Conservation (phyloP, 2,797 vertebrate genomes). For the Chaetodon trifasciatus region DNA sequence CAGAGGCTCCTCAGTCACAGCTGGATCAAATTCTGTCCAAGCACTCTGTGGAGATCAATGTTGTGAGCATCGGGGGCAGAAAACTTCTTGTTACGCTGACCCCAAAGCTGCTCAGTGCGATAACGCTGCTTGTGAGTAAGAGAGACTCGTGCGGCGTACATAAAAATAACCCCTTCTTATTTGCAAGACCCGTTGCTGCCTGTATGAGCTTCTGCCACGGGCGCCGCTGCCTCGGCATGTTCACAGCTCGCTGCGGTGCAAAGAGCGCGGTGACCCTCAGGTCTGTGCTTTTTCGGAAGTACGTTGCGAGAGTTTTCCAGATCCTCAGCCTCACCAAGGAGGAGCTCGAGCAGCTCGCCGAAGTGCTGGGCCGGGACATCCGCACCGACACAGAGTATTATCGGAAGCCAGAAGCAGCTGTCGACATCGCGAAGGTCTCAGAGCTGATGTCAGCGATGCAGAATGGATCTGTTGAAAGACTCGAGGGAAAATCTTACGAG, state of each 20-base stretch:
- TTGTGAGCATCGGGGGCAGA: constrained; percentile 13
- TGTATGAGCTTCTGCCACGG: neutral
- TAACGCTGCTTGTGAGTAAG: constrained; percentile 51
- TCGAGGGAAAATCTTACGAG: constrained; percentile 60
- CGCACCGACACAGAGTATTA: constrained; percentile 59
- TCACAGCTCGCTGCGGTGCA: constrained; percentile 19
- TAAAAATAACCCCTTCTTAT: constrained; percentile 59
- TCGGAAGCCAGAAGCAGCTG: constrained; percentile 58
- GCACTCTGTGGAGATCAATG: constrained; percentile 26
- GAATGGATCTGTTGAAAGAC: constrained; percentile 24
- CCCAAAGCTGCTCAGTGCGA: constrained; percentile 44
- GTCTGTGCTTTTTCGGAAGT: constrained; percentile 39
- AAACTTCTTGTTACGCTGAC: constrained; percentile 40
- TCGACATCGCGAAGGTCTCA: constrained; percentile 61
- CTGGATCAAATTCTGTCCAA: constrained; percentile 55
- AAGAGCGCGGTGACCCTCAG: constrained; percentile 19
- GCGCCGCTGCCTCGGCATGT: neutral
- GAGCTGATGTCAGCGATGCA: constrained; percentile 61
- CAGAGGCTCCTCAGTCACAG: neutral
- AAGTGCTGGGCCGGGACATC: constrained; percentile 50
- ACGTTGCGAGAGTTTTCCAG: constrained; percentile 54
- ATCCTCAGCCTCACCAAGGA: constrained; percentile 62
- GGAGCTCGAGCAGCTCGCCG: constrained; percentile 38
- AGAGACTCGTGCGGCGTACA: constrained; percentile 47
- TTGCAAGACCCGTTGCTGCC: constrained; percentile 29